phyloP scores from a whole-genome alignment of 2,888 invertebrate species.

The Incurvaria masculella region DNA sequence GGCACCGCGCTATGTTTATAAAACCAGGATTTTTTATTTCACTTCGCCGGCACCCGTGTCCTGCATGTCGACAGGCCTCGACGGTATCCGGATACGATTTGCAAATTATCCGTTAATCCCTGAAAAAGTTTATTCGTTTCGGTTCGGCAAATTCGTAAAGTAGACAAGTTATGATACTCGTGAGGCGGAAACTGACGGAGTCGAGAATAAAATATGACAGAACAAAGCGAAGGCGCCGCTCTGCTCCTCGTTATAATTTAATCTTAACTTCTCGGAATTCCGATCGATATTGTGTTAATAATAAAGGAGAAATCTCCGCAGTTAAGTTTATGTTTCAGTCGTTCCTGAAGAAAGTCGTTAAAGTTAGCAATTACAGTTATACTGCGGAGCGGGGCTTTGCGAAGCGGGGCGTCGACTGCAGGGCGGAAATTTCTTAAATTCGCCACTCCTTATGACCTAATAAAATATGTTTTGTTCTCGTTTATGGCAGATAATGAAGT shows the following conservation, averaged over 20 bases:
- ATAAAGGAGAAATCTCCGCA: not conserved
- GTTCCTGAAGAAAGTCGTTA: not conserved
- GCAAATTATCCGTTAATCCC: too few species aligned
- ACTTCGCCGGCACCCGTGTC: too few species aligned
- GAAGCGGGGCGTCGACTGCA: not conserved
- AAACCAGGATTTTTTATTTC: too few species aligned
- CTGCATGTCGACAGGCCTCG: too few species aligned
- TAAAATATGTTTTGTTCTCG: not conserved
- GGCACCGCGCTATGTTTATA: not conserved
- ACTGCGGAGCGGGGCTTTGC: not conserved
- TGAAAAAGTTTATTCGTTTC: too few species aligned
- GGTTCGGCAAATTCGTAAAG: too few species aligned
- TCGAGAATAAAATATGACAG: too few species aligned
- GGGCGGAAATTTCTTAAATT: not conserved
- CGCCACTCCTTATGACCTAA: not conserved
- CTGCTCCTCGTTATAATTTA: too few species aligned
- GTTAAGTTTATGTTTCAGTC: not conserved
- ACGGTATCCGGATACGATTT: too few species aligned
- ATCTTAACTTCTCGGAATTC: not conserved
- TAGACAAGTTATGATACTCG: too few species aligned
- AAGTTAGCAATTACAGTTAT: not conserved
- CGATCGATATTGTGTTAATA: not conserved
- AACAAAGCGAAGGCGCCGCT: too few species aligned
- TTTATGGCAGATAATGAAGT: not conserved
- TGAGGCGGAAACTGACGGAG: too few species aligned